phyloP scores from a whole-genome alignment of 2,797 vertebrate genomes.

The Pyrocephalus nanus region DNA sequence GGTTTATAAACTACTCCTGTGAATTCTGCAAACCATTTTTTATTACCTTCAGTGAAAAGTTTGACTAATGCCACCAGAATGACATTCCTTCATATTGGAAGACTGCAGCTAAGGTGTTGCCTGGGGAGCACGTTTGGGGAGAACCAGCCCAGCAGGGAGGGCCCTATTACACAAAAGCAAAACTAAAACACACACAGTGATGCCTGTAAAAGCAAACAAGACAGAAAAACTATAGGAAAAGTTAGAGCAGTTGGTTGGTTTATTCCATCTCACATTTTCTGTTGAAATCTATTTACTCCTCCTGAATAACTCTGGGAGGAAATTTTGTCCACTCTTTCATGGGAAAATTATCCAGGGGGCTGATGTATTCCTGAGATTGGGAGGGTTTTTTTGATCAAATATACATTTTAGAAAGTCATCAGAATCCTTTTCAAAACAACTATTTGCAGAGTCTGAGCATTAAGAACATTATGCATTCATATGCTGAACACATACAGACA shows the following conservation, averaged over 20 bases:
- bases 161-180: background rate
- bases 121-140: background rate
- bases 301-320: background rate
- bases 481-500: constrained; percentile 62
- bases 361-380: background rate
- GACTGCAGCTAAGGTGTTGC: background rate
- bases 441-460: constrained; percentile 27
- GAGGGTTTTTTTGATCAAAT: background rate
- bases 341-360: background rate
- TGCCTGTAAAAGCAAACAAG: background rate
- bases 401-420: background rate
- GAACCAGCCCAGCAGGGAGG: background rate
- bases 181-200: background rate
- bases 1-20: background rate
- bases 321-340: background rate
- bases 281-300: background rate
- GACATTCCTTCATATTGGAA: background rate
- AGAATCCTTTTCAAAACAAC: background rate
- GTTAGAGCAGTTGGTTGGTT: background rate
- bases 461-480: constrained; percentile 57
- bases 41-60: background rate
- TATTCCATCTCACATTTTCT: background rate
- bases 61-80: background rate
- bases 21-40: background rate
- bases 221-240: background rate